Evolutionary conservation across 1,140 invertebrate genomes (phyloP).

Genomic region (Bombus balteatus): DNA sequence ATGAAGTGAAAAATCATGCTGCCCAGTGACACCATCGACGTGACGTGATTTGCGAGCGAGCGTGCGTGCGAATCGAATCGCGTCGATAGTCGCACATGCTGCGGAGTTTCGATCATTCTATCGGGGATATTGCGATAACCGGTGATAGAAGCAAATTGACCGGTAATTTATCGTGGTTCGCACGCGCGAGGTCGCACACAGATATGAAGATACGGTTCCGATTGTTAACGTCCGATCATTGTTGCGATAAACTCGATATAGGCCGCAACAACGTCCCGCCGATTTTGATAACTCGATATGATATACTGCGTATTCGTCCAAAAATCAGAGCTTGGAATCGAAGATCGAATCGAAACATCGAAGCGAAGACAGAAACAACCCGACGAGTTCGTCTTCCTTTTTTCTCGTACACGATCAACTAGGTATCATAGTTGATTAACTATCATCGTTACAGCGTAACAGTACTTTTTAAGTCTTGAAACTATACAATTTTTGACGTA

Average conservation of each 20-base stretch:
- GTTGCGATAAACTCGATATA: neutral
- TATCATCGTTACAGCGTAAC: too few species aligned
- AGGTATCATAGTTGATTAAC: too few species aligned
- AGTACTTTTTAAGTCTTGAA: too few species aligned
- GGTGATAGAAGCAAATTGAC: neutral
- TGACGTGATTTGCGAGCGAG: neutral
- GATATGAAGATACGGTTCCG: neutral
- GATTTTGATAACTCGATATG: neutral
- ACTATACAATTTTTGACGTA: too few species aligned
- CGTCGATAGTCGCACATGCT: constrained; percentile 16
- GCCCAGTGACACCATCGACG: neutral
- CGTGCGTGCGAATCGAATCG: constrained; percentile 17
- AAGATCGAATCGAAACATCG: too few species aligned
- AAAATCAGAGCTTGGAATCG: too few species aligned
- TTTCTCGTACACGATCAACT: too few species aligned
- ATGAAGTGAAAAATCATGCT: neutral
- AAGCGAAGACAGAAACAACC: too few species aligned
- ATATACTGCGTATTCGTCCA: too few species aligned
- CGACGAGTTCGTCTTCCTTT: too few species aligned
- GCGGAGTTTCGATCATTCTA: neutral
- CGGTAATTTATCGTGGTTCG: neutral
- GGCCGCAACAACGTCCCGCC: neutral
- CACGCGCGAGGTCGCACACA: too few species aligned
- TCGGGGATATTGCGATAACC: neutral
- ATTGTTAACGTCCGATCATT: neutral